Percentiles rank a stretch among this genome's conserved stretches.
These are phyloP conservation scores for Brachyhypopomus occidentalis DNA, from an alignment of 2,113 vertebrate genomes.

Conservation along the genomic window DNA sequence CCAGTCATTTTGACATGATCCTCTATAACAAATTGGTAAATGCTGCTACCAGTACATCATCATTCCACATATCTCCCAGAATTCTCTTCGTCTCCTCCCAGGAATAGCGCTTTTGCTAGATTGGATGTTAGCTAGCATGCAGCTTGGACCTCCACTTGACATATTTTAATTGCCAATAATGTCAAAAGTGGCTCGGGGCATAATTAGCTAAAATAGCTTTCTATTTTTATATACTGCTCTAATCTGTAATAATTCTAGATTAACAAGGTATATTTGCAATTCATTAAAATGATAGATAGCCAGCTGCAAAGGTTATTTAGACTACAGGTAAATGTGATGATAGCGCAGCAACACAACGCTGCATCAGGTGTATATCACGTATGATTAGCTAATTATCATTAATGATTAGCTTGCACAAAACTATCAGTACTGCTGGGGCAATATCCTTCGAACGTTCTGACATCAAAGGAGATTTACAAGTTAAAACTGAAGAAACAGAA, in stretches of 20 bases:
- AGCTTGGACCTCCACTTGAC: constrained; percentile 4
- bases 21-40: not conserved
- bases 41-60: not conserved
- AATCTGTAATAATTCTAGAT: constrained; percentile 13
- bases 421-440: not conserved
- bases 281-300: constrained; percentile 25
- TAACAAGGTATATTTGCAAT: constrained; percentile 10
- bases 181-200: too few species aligned
- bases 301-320: constrained; percentile 11
- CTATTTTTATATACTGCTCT: constrained; percentile 13
- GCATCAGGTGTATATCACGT: not conserved
- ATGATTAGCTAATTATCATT: not conserved
- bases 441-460: not conserved
- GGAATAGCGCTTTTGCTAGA: not conserved
- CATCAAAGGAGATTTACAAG: not conserved
- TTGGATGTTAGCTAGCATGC: constrained; percentile 7
- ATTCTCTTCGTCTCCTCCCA: not conserved
- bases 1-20: not conserved
- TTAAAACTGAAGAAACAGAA: not conserved
- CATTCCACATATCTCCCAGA: too few species aligned
- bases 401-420: not conserved
- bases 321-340: constrained; percentile 8
- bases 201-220: not conserved
- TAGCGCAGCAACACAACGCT: not conserved
- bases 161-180: not conserved